Conservation (phyloP, 2,888 invertebrate species). For the Plagiodera versicolora region DNA sequence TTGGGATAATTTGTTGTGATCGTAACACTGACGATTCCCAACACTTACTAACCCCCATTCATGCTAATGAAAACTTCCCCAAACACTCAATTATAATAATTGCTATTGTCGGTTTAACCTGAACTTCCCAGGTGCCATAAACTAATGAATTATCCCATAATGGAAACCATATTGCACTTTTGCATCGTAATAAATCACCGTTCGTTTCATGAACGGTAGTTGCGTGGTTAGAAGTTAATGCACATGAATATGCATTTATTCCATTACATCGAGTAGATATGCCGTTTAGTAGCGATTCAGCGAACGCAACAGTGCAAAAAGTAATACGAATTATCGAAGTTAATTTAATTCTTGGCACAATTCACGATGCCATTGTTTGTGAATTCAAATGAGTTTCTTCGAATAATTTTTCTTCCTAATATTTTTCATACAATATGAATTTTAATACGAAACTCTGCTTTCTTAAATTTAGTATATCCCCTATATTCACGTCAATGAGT, state of each 20-base stretch:
- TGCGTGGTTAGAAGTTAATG: constrained; percentile 36
- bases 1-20: background rate
- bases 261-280: constrained; percentile 35
- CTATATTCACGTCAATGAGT: no score
- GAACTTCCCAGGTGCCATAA: constrained; percentile 6
- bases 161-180: constrained; percentile 24
- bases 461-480: no score
- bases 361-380: background rate
- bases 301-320: constrained; percentile 1
- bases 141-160: constrained; percentile 17
- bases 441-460: no score
- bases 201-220: constrained; percentile 27
- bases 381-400: background rate
- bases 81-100: constrained; percentile 7
- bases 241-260: constrained; percentile 41
- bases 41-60: background rate
- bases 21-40: background rate
- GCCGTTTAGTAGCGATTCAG: constrained; percentile 27
- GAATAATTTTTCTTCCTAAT: background rate
- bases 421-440: background rate
- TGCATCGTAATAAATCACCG: constrained; percentile 25
- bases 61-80: background rate
- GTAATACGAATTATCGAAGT: background rate
- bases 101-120: background rate
- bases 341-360: background rate